phyloP scores from a whole-genome alignment of 2,888 invertebrate species.

The Eupithecia exiguata region DNA sequence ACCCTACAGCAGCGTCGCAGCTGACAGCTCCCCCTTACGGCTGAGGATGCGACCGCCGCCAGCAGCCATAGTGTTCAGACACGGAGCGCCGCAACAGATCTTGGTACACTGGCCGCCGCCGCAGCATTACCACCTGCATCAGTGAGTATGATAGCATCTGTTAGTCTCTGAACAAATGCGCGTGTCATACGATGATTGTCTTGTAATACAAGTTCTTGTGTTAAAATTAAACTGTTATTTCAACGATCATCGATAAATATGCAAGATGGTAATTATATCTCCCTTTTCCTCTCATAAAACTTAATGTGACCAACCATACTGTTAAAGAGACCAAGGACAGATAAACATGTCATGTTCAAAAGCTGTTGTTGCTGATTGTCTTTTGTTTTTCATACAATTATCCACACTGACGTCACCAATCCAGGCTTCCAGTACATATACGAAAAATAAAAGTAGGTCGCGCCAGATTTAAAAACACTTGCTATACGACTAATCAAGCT shows the following conservation, averaged over 20 bases:
- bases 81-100: slow-evolving; percentile 75
- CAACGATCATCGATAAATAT: too few species aligned
- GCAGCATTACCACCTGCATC: slow-evolving; percentile 56
- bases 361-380: too few species aligned
- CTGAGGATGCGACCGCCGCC: slow-evolving; percentile 90
- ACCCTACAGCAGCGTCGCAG: slow-evolving; percentile 84
- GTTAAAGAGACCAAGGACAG: too few species aligned
- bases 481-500: too few species aligned
- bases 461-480: too few species aligned
- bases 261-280: too few species aligned
- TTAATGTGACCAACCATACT: neutral
- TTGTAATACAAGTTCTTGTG: neutral
- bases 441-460: too few species aligned
- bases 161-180: neutral
- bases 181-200: neutral
- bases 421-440: too few species aligned
- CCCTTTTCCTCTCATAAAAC: neutral
- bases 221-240: neutral
- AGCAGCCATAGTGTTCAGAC: slow-evolving; percentile 82
- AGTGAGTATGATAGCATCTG: slow-evolving; percentile 54
- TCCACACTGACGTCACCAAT: too few species aligned
- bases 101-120: slow-evolving; percentile 87
- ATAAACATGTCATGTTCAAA: too few species aligned
- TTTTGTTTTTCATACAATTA: too few species aligned
- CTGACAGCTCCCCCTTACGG: slow-evolving; percentile 84